Evolutionary conservation across 2,797 vertebrate species (phyloP).

Genomic region (Squalus acanthias): DNA sequence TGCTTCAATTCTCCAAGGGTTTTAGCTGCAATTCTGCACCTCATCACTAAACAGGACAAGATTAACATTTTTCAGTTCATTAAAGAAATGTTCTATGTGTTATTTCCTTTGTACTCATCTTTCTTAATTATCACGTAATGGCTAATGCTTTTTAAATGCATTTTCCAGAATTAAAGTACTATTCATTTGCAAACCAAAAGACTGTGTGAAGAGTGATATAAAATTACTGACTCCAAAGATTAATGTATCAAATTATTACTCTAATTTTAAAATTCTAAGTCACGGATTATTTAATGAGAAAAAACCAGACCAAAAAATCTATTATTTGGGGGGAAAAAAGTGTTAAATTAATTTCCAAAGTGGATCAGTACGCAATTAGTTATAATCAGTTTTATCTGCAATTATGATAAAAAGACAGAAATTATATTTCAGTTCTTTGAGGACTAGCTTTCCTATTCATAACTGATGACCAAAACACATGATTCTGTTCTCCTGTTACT

Average conservation of each 20-base stretch:
- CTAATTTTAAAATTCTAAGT: slow-evolving; percentile 95
- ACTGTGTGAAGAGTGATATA: slow-evolving; percentile 74
- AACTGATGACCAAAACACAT: not conserved
- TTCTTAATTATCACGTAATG: slow-evolving; percentile 99
- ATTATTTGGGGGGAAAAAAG: slow-evolving; percentile 12
- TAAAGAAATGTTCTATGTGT: slow-evolving; percentile 95
- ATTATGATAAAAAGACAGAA: slow-evolving; percentile 28
- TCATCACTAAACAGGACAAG: slow-evolving; percentile 94
- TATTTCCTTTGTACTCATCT: slow-evolving; percentile 91
- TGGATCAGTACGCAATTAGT: slow-evolving; percentile 35
- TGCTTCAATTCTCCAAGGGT: slow-evolving; percentile 74
- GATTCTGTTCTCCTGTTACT: not conserved
- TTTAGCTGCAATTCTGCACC: slow-evolving; percentile 88
- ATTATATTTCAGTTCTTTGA: not conserved
- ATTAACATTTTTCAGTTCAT: slow-evolving; percentile 98
- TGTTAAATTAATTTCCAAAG: slow-evolving; percentile 19
- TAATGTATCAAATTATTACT: slow-evolving; percentile 99
- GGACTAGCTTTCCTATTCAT: not conserved
- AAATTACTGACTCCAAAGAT: slow-evolving; percentile 92
- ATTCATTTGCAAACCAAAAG: slow-evolving; percentile 86
- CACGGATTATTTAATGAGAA: slow-evolving; percentile 30
- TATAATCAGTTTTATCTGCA: slow-evolving; percentile 33
- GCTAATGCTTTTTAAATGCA: slow-evolving; percentile 98
- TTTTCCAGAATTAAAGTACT: slow-evolving; percentile 91
- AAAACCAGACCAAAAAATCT: not conserved